Evolutionary conservation across 2,888 invertebrate species (phyloP).

Genomic region (Stenotaenia linearis): DNA sequence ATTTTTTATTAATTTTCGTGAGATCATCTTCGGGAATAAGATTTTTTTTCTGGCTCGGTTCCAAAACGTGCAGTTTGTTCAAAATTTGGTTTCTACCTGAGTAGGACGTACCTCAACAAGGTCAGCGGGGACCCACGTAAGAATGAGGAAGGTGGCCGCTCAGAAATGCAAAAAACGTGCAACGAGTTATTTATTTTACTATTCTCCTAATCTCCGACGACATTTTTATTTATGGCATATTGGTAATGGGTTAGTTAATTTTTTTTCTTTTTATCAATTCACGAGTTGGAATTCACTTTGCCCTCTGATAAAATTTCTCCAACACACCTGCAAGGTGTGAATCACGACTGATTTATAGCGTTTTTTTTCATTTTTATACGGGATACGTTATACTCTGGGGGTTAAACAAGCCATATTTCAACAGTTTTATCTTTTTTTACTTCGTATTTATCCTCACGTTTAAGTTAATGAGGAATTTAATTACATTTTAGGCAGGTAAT

Average conservation of each 20-base stretch:
- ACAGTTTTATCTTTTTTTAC: not conserved
- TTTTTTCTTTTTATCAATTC: not conserved
- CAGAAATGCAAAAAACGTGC: not conserved
- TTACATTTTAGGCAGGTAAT: not conserved
- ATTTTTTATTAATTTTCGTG: not conserved
- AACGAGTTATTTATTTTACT: not conserved
- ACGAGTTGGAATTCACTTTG: not conserved
- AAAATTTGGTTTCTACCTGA: not conserved
- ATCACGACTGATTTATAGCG: conserved; percentile 9
- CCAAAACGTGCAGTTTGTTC: not conserved
- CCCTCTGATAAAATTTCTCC: not conserved
- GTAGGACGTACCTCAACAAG: not conserved
- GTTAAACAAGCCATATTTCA: conserved; percentile 1
- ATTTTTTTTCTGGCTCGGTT: not conserved
- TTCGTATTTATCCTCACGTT: not conserved
- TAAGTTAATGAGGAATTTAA: not conserved
- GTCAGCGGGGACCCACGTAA: conserved; percentile 3
- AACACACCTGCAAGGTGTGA: conserved; percentile 24
- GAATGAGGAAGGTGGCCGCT: conserved; percentile 8
- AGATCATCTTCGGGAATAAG: not conserved
- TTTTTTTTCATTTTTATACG: not conserved
- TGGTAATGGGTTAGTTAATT: not conserved
- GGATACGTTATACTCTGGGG: not conserved
- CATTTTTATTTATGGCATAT: not conserved
- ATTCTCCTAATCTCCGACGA: not conserved